Evolutionary conservation across 1,140 invertebrate genomes (phyloP), one percentile per base, ranked within the genome.

Genomic region (Drosophila sechellia): DNA sequence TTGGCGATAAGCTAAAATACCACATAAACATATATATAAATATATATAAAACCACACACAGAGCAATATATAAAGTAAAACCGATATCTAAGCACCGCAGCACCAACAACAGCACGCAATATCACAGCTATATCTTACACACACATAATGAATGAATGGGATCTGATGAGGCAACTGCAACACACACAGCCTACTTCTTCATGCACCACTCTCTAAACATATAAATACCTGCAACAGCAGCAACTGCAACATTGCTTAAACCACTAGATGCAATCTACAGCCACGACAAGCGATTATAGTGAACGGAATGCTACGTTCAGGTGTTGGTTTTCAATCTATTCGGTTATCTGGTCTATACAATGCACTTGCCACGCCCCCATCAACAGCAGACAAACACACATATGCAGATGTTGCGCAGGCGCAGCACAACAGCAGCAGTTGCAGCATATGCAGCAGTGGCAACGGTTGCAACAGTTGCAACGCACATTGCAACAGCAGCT

Each of bases 1-100:
- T 94, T 95, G 95, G 95, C 94, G 95, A 94, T 95, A 94, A 95
- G 94, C 94, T 90, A 75, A 81, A 87, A 59, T 79, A 86, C 66
- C 65, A 76, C 68, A 89, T 77, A 81, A 59, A 69, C 56, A 84
- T 60, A 87, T 76, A 80, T 64, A 77, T 75, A 79, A 50, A 76
- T 50, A 69, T 60, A 79, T 48, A 66, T 57, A 77, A 57, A 63
- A 77, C 50, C 75, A 81, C 72, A 75, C 58, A 75, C 71, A 75
- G 61, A 72, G 68, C 66, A 70, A 69, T 70, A 70, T 70, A 70
- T 70, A 70, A 70, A 70, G 66, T 70, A 70, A 70, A 70, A 69
- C 66, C 64, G 80, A 83, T 79, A 83, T 81, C 75, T 83, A 80
- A 87, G 84, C 84, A 89, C 79, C 77, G 85, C 84, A 77, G 84